A percentile compares a stretch with the other conserved stretches of the same genome.
Evolutionary conservation across 1,140 invertebrate species (phyloP).

Genomic region (Antheraea mylitta): DNA sequence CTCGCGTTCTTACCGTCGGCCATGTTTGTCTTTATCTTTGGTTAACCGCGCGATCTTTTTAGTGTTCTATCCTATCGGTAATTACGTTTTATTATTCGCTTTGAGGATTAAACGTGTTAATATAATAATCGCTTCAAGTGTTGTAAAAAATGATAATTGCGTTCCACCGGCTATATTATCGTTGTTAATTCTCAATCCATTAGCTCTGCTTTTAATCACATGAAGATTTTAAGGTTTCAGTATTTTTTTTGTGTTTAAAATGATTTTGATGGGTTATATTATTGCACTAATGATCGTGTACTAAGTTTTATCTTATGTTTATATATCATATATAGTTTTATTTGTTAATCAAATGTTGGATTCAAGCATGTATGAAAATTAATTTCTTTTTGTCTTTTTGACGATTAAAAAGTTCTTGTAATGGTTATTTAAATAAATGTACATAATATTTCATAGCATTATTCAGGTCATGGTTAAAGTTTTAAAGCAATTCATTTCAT

Average conservation of each 20-base stretch:
- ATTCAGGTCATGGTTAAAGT: not conserved
- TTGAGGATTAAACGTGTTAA: not conserved
- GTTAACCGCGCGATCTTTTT: not conserved
- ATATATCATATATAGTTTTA: too few species aligned
- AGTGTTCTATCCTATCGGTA: not conserved
- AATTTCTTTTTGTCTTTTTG: not conserved
- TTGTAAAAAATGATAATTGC: slow-evolving; percentile 16
- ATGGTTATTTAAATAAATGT: too few species aligned
- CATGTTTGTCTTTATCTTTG: not conserved
- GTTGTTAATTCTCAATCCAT: slow-evolving; percentile 16
- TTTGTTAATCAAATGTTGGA: too few species aligned
- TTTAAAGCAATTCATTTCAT: not conserved
- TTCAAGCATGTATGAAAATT: too few species aligned
- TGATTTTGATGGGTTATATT: not conserved
- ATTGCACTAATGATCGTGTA: not conserved
- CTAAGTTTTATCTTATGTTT: not conserved
- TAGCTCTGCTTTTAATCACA: not conserved
- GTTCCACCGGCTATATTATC: slow-evolving; percentile 21
- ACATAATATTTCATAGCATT: not conserved
- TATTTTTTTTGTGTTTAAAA: not conserved
- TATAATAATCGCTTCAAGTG: slow-evolving; percentile 9
- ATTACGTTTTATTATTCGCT: slow-evolving; percentile 3
- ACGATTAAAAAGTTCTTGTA: not conserved
- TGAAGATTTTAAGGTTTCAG: slow-evolving; percentile 11
- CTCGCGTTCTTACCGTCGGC: not conserved